phyloP scores from a whole-genome alignment of 1,140 invertebrate genomes.

The Pygmarrhopalites habei region DNA sequence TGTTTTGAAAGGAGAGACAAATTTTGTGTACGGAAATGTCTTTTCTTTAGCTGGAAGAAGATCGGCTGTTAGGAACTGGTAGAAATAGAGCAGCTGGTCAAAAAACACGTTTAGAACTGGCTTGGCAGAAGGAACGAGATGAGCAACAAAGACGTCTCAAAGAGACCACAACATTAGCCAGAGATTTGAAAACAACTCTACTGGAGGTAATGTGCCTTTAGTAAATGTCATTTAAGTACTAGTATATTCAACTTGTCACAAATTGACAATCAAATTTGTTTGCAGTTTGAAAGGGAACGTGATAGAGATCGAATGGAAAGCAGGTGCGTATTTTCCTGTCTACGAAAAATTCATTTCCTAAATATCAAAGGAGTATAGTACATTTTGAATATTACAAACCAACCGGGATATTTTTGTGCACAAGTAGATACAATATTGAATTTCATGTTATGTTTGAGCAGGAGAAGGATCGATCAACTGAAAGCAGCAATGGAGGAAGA shows the following conservation, averaged over 20 bases:
- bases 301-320: constrained; percentile 80
- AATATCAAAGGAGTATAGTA: too few relatives aligned
- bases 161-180: constrained; percentile 81
- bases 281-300: constrained; percentile 70
- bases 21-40: too few relatives aligned
- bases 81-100: constrained; percentile 66
- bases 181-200: constrained; percentile 77
- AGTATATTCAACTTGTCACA: too few relatives aligned
- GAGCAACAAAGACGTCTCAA: constrained; percentile 82
- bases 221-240: not conserved
- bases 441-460: too few relatives aligned
- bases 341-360: too few relatives aligned
- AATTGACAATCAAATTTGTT: constrained; percentile 7
- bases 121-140: constrained; percentile 91
- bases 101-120: constrained; percentile 80
- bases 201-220: constrained; percentile 57
- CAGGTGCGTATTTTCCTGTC: too few relatives aligned
- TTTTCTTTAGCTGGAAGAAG: constrained; percentile 81
- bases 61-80: constrained; percentile 67
- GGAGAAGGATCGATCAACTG: constrained; percentile 72
- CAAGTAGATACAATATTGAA: too few relatives aligned
- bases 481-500: constrained; percentile 79
- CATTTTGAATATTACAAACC: too few relatives aligned
- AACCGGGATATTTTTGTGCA: too few relatives aligned
- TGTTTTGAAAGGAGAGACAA: too few relatives aligned